phyloP scores from a whole-genome alignment of 2,888 invertebrate genomes.

The Cataglyphis rosenhaueri region DNA sequence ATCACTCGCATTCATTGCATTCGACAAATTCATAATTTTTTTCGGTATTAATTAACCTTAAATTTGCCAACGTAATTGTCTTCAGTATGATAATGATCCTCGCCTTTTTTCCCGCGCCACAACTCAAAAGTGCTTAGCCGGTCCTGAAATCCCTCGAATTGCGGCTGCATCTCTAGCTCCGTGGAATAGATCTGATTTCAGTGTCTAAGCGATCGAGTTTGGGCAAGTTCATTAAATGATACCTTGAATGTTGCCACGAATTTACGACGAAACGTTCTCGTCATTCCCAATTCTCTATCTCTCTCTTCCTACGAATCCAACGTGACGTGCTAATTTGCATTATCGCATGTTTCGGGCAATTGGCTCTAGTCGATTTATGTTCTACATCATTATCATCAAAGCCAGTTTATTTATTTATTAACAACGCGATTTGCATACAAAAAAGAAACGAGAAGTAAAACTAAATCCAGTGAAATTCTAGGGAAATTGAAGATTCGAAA shows the following conservation, averaged over 20 bases:
- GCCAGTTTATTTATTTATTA: conserved; percentile 20
- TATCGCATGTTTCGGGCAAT: conserved; percentile 11
- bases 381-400: background rate
- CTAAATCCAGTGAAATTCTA: background rate
- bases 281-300: conserved; percentile 70
- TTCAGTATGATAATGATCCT: conserved; percentile 86
- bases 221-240: conserved; percentile 57
- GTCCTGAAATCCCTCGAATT: conserved; percentile 90
- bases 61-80: conserved; percentile 86
- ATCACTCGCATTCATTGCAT: background rate
- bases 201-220: conserved; percentile 56
- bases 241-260: conserved; percentile 81
- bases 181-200: conserved; percentile 87
- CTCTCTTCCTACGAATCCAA: conserved; percentile 75
- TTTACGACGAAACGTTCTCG: conserved; percentile 61
- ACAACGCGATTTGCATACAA: background rate
- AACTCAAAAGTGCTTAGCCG: conserved; percentile 89
- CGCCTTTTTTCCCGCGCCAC: conserved; percentile 87
- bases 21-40: conserved; percentile 5
- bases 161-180: conserved; percentile 90
- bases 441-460: background rate
- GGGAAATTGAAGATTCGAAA: background rate
- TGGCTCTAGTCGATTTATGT: background rate
- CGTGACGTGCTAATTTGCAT: conserved; percentile 27
- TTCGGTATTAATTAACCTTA: conserved; percentile 75